Percentiles rank a stretch among this genome's conserved stretches.
These are phyloP conservation scores for Linnaemya tessellans DNA, from an alignment of 2,888 invertebrate species.

Conservation along the genomic window DNA sequence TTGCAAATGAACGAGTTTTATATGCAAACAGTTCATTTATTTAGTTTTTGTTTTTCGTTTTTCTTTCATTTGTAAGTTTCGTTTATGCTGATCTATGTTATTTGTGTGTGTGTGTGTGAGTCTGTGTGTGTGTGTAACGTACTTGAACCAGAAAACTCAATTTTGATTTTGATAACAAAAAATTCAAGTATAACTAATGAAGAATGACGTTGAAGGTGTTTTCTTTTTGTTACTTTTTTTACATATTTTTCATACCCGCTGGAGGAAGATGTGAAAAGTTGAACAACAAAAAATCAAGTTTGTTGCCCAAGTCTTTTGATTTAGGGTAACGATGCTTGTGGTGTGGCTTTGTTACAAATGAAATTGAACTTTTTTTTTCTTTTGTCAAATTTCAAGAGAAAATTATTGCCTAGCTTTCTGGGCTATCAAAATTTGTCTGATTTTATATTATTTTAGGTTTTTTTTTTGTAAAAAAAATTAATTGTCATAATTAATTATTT, in stretches of 20 bases:
- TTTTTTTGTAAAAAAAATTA: too few relatives aligned
- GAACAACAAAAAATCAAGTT: conserved; percentile 40
- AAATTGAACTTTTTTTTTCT: background rate
- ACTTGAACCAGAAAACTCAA: conserved; percentile 80
- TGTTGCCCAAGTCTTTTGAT: conserved; percentile 42
- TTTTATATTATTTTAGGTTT: too few relatives aligned
- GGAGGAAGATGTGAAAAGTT: conserved; percentile 23
- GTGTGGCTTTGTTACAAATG: conserved; percentile 20
- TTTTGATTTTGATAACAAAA: conserved; percentile 71
- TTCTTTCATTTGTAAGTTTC: conserved; percentile 2
- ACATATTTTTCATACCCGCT: background rate
- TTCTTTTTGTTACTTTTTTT: conserved; percentile 58
- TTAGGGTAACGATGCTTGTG: conserved; percentile 12
- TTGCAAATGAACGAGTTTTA: conserved; percentile 71
- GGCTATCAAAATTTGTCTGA: too few relatives aligned
- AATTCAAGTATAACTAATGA: conserved; percentile 80
- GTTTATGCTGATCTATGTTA: conserved; percentile 25
- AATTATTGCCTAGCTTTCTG: background rate
- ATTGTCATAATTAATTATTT: too few relatives aligned
- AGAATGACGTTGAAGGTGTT: conserved; percentile 80
- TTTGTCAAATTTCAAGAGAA: background rate
- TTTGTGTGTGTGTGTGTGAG: too few relatives aligned
- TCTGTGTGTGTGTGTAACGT: conserved; percentile 75
- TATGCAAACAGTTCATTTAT: conserved; percentile 55
- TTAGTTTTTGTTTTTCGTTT: conserved; percentile 6